A percentile compares a stretch with the other conserved stretches of the same genome.
Evolutionary conservation across 1,140 invertebrate species (phyloP).

Genomic region (Apolygus lucorum): DNA sequence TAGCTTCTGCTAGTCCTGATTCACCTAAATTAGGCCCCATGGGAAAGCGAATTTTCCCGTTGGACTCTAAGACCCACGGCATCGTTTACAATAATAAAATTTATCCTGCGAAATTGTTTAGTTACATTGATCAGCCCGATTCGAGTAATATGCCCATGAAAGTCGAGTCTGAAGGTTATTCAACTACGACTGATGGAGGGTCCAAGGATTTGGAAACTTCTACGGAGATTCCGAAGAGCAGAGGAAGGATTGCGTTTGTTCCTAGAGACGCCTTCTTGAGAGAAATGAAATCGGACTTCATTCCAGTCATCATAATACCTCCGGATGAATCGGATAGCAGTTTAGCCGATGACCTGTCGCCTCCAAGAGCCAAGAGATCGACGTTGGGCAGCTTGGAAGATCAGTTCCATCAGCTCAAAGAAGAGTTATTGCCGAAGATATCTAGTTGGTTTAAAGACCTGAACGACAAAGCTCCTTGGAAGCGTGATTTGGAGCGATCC

Average conservation of each 20-base stretch:
- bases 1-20: not conserved
- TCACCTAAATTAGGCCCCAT: not conserved
- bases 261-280: not conserved
- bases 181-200: not conserved
- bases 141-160: not conserved
- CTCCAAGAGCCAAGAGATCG: not conserved
- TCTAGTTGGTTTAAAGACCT: not conserved
- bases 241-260: not conserved
- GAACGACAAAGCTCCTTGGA: not conserved
- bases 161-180: not conserved
- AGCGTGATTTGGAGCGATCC: not conserved
- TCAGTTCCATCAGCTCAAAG: slow-evolving; percentile 2
- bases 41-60: not conserved
- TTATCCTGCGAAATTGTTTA: slow-evolving; percentile 14
- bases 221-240: not conserved
- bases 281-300: slow-evolving; percentile 1
- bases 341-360: not conserved
- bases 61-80: slow-evolving; percentile 11
- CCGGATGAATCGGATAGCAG: not conserved
- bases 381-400: not conserved
- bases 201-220: not conserved
- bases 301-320: not conserved
- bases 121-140: not conserved
- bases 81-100: slow-evolving; percentile 18
- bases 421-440: not conserved